Evolutionary conservation across 2,888 invertebrate genomes (phyloP).

Genomic region (Leptinotarsa peninsularis): DNA sequence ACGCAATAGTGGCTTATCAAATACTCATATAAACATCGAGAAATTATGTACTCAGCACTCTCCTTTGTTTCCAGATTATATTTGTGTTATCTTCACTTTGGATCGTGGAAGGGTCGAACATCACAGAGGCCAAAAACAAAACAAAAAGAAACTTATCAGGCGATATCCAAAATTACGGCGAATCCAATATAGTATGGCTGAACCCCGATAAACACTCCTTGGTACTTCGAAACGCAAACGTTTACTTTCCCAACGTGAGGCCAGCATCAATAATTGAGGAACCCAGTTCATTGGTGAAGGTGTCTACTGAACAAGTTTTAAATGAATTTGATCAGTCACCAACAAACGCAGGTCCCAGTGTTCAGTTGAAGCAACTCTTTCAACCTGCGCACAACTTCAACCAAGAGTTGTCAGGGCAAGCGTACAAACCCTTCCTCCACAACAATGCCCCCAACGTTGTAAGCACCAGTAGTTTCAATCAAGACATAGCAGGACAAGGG

Average conservation of each 20-base stretch:
- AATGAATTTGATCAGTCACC: slow-evolving; percentile 61
- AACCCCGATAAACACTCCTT: slow-evolving; percentile 45
- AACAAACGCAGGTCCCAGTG: slow-evolving; percentile 57
- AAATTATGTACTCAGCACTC: no score
- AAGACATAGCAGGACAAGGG: background rate
- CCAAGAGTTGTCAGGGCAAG: background rate
- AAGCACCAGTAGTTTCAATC: background rate
- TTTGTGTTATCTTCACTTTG: slow-evolving; percentile 31
- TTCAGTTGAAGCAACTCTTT: slow-evolving; percentile 51
- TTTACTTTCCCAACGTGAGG: slow-evolving; percentile 28
- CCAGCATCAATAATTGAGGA: slow-evolving; percentile 40
- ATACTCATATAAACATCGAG: no score
- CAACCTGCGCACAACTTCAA: slow-evolving; percentile 4
- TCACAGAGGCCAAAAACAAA: slow-evolving; percentile 38
- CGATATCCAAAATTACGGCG: slow-evolving; percentile 48
- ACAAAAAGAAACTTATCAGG: slow-evolving; percentile 49
- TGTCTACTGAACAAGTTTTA: slow-evolving; percentile 59
- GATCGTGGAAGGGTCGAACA: slow-evolving; percentile 28
- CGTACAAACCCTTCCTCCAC: background rate
- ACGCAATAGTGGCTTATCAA: no score
- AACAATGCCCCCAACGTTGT: background rate
- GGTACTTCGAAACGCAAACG: slow-evolving; percentile 37
- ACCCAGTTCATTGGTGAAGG: slow-evolving; percentile 43
- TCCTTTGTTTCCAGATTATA: slow-evolving; percentile 31
- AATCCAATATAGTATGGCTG: slow-evolving; percentile 47